These are phyloP conservation scores for Aporophyla lueneburgensis DNA, from an alignment of 2,888 invertebrate genomes.

Conservation along the genomic window DNA sequence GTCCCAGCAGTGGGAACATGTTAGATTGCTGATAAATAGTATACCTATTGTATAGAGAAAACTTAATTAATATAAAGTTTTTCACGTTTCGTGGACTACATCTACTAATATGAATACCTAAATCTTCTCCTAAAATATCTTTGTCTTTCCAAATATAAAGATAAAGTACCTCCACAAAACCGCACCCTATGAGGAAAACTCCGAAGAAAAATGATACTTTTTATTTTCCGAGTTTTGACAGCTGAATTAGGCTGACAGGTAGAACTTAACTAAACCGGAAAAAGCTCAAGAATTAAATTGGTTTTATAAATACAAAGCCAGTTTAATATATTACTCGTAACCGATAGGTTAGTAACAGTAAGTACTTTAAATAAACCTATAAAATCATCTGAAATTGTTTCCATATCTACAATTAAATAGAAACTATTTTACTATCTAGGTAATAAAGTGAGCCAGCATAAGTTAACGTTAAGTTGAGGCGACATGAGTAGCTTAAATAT, in stretches of 20 bases:
- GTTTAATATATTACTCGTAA: not conserved
- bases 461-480: no score
- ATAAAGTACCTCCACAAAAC: constrained; percentile 1
- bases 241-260: constrained; percentile 11
- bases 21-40: no score
- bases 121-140: not conserved
- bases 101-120: not conserved
- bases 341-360: not conserved
- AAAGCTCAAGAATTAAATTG: not conserved
- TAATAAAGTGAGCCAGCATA: no score
- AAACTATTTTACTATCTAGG: not conserved
- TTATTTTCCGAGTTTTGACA: constrained; percentile 32
- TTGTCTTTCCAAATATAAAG: constrained; percentile 14
- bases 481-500: no score
- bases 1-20: no score
- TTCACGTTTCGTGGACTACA: not conserved
- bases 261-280: constrained; percentile 4
- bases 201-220: constrained; percentile 12
- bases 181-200: constrained; percentile 38
- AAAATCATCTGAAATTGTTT: not conserved
- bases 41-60: no score
- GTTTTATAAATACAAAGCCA: not conserved
- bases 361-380: no score
- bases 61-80: no score
- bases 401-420: not conserved